These are phyloP conservation scores for Scaptodrosophila latifasciaeformis DNA, from an alignment of 2,888 invertebrate genomes.

Conservation along the genomic window DNA sequence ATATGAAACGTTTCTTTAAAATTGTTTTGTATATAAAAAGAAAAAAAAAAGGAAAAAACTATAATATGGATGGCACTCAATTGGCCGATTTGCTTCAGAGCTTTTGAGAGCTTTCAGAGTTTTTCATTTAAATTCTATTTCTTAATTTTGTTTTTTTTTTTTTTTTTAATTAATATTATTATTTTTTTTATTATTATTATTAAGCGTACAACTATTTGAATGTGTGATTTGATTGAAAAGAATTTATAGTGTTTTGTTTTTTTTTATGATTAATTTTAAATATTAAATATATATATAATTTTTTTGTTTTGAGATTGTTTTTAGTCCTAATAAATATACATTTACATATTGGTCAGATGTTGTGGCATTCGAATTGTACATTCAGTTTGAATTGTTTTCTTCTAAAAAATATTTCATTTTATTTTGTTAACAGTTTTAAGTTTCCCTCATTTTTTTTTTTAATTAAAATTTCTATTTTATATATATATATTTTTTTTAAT, in stretches of 20 bases:
- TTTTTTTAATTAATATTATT: constrained; percentile 56
- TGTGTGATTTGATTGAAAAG: no score
- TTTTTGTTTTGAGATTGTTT: not conserved
- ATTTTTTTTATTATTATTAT: no score
- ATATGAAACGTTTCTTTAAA: no score
- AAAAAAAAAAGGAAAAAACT: no score
- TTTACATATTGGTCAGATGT: constrained; percentile 62
- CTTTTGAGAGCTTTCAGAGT: no score
- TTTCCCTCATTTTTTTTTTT: not conserved
- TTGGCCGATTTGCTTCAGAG: no score
- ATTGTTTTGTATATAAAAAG: no score
- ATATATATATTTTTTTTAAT: constrained; percentile 8
- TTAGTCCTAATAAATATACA: not conserved
- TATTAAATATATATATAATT: not conserved
- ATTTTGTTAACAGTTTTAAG: constrained; percentile 8
- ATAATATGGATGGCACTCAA: no score
- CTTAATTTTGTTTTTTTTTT: constrained; percentile 39
- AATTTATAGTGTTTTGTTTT: not conserved
- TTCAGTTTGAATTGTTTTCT: constrained; percentile 47
- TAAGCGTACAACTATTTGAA: no score
- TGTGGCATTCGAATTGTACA: constrained; percentile 62
- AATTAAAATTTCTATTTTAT: constrained; percentile 5
- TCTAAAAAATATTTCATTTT: constrained; percentile 14
- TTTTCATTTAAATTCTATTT: no score
- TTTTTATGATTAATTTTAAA: not conserved